These are phyloP conservation scores for Enteromius viviparus DNA, from an alignment of 2,797 vertebrate species.

Conservation along the genomic window DNA sequence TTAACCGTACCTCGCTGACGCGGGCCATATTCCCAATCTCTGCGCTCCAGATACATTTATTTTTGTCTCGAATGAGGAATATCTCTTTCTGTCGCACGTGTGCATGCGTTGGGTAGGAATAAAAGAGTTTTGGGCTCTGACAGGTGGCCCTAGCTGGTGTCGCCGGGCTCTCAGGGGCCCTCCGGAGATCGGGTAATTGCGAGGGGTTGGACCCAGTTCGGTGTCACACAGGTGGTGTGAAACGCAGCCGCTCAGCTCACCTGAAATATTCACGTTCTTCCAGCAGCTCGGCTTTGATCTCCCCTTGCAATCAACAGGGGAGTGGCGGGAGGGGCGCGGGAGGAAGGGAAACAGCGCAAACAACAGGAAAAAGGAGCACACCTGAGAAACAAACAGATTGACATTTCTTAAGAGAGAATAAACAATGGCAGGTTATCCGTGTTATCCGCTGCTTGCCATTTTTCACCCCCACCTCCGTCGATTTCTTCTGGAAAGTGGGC, in stretches of 20 bases:
- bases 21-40: slow-evolving; percentile 78
- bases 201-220: slow-evolving; percentile 73
- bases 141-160: slow-evolving; percentile 81
- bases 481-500: slow-evolving; percentile 78
- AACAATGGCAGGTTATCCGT: slow-evolving; percentile 78
- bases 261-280: slow-evolving; percentile 85
- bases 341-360: slow-evolving; percentile 77
- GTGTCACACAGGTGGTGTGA: slow-evolving; percentile 79
- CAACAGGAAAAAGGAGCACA: slow-evolving; percentile 80
- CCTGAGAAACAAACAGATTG: slow-evolving; percentile 83
- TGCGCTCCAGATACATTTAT: slow-evolving; percentile 80
- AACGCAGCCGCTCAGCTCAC: slow-evolving; percentile 75
- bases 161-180: slow-evolving; percentile 68
- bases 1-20: slow-evolving; percentile 55
- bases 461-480: slow-evolving; percentile 58
- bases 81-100: slow-evolving; percentile 48
- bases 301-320: slow-evolving; percentile 70
- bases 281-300: slow-evolving; percentile 81
- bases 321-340: slow-evolving; percentile 51
- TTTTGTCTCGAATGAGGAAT: slow-evolving; percentile 79
- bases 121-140: slow-evolving; percentile 70
- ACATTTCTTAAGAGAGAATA: slow-evolving; percentile 86
- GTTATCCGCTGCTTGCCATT: slow-evolving; percentile 58
- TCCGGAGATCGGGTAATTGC: slow-evolving; percentile 51
- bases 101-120: slow-evolving; percentile 59